A percentile compares a stretch with the other conserved stretches of the same genome.
phyloP scores from a whole-genome alignment of 2,113 vertebrate species.

The Edolisoma coerulescens region DNA sequence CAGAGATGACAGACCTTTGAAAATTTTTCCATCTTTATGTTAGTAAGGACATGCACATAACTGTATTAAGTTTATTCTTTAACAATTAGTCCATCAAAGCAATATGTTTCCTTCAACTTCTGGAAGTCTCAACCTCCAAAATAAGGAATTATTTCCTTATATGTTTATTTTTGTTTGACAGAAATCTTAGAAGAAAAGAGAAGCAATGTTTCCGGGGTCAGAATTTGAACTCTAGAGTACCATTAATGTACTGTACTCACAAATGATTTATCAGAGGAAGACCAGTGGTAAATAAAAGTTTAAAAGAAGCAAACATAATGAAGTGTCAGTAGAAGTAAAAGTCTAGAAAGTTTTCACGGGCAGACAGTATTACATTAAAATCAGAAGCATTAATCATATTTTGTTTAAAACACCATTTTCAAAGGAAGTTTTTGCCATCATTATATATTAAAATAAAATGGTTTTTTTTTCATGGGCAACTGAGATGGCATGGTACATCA shows the following conservation, averaged over 20 bases:
- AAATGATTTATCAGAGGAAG: background rate
- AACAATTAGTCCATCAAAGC: background rate
- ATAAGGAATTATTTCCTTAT: background rate
- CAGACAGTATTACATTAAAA: background rate
- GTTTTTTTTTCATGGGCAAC: background rate
- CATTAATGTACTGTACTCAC: background rate
- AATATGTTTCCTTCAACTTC: background rate
- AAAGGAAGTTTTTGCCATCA: background rate
- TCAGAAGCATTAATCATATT: background rate
- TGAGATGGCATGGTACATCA: background rate
- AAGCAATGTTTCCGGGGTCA: background rate
- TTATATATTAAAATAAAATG: background rate
- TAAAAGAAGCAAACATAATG: background rate
- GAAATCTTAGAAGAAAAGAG: background rate
- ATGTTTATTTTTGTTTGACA: background rate
- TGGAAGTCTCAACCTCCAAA: background rate
- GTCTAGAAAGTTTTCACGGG: background rate
- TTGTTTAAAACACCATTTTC: background rate
- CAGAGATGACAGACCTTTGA: background rate
- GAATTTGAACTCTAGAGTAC: background rate
- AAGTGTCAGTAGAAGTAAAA: background rate
- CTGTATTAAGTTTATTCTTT: background rate
- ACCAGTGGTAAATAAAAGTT: background rate
- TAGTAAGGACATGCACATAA: background rate
- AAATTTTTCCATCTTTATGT: background rate